Evolutionary conservation across 2,797 vertebrate genomes (phyloP), one percentile per base, ranked within the genome.

Genomic region (Lemur catta): DNA sequence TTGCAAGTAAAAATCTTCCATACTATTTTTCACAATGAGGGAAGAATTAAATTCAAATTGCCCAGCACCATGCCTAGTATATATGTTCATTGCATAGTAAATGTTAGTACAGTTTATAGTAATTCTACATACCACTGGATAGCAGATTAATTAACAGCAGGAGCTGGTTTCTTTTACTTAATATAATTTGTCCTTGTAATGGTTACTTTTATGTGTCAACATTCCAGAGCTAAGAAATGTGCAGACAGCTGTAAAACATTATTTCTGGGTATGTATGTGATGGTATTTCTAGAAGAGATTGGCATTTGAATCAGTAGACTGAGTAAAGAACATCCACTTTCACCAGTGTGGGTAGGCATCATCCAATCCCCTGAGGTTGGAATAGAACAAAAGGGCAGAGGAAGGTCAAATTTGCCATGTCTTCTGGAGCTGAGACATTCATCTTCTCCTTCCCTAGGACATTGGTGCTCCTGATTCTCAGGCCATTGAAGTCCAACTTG

Each of bases 41-140:
- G 1, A 75, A 94, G 15, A 89, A 69, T 86, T 92, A 50, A 65
- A 61, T 89, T 95, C 67, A 65, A 89, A 94, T 87, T 87, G 9
- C 1, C 33, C 18, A 76, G 52, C n/a, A 89, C 65, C 78, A 15
- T 65, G 85, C 22, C 28, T 79, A 46, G 10, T 43, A 38, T 28
- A 20, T 28, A 15, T 33, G 46, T 65, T 26, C 69, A 93, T 22
- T 81, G 15, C 59, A 71, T 43, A 71, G 38, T 43, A 93, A 89
- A 33, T 84, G 22, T 41, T 89, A 79, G n/a, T 50, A 52, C 15
- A 46, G n/a, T 61, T 88, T 75, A 84, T 5, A 52, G 52, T 57
- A 67, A 87, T 87, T 88, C 41, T 79, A 8, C 18, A 43, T 33
- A 38, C 33, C n/a, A 52, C 17, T 28, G 26, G 41, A 82, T 2